Evolutionary conservation across 2,113 vertebrate species (phyloP), one percentile per base, ranked within the genome.

Genomic region (Leucosticte australis): DNA sequence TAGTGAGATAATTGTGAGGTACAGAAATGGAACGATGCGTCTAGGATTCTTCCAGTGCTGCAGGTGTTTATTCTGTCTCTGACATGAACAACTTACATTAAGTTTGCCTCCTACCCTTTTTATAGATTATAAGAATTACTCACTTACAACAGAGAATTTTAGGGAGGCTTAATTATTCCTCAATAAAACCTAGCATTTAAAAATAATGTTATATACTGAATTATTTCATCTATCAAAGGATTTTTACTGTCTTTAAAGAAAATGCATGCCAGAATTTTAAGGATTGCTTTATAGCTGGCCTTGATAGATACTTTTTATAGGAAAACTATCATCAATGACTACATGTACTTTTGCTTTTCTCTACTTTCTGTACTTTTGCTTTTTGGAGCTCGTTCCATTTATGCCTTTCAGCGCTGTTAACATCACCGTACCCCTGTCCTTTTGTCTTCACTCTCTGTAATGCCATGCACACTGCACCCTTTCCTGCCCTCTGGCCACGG

Each of bases 351-450:
- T 95, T 67, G 77, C 89, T 95, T 91, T 93, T 94, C 89, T 76
- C 42, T 55, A 1, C 53, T 44, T 67, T 60, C 46, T 74, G 5
- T 17, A 56, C 44, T 96, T 95, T 24, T 85, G 76, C 53, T 93
- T 83, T 91, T 55, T 35, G 62, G 27, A 64, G 56, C 69, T 24
- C 63, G 37, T 30, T 94, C 35, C 14, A 1, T 65, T 53, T 17
- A 39, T 4, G 27, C 96, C 88, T 91, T 91, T 53, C 83, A 62
- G 68, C 42, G 7, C 71, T 49, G 92, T 50, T 97, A 97, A 98
- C 95, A 81, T 71, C 80, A 96, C 94, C 30, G 5, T 92, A 19
- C 93, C 64, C 90, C 85, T 97, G 92, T 89, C 64, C 94, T 95
- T 97, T 93, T 91, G 33, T 97, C 94, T 80, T 30, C 47, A 27